phyloP scores from a whole-genome alignment of 2,113 vertebrate species.

The Austrofundulus limnaeus region DNA sequence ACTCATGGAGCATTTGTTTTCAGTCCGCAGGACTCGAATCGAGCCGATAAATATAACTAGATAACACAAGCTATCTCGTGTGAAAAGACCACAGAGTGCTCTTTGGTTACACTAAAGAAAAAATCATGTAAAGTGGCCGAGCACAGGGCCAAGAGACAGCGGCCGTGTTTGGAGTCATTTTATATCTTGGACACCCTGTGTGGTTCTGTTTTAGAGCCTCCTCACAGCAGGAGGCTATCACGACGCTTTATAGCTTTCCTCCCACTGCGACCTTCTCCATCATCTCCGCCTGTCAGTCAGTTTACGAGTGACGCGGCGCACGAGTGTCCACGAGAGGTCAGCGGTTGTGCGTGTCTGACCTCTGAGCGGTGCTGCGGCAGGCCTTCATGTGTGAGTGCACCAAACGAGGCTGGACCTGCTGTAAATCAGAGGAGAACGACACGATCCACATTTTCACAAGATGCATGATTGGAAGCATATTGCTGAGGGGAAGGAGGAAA shows the following conservation, averaged over 20 bases:
- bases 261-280: constrained; percentile 37
- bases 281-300: constrained; percentile 62
- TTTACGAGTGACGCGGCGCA: constrained; percentile 25
- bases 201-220: constrained; percentile 15
- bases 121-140: constrained; percentile 19
- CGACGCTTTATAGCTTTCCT: constrained; percentile 35
- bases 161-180: constrained; percentile 17
- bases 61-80: constrained; percentile 44
- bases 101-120: constrained; percentile 44
- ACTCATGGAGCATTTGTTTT: constrained; percentile 61
- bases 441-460: constrained; percentile 68
- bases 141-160: constrained; percentile 20
- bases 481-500: constrained; percentile 67
- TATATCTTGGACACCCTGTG: not conserved
- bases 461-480: constrained; percentile 92
- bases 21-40: constrained; percentile 46
- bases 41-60: constrained; percentile 64
- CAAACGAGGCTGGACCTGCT: constrained; percentile 83
- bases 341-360: constrained; percentile 81
- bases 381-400: constrained; percentile 84
- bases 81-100: constrained; percentile 51
- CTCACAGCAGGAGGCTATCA: constrained; percentile 38
- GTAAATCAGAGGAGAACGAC: constrained; percentile 84
- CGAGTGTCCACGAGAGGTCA: constrained; percentile 75
- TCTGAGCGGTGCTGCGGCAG: constrained; percentile 87